phyloP scores from a whole-genome alignment of 2,888 invertebrate species.

The Drosophila greeni region DNA sequence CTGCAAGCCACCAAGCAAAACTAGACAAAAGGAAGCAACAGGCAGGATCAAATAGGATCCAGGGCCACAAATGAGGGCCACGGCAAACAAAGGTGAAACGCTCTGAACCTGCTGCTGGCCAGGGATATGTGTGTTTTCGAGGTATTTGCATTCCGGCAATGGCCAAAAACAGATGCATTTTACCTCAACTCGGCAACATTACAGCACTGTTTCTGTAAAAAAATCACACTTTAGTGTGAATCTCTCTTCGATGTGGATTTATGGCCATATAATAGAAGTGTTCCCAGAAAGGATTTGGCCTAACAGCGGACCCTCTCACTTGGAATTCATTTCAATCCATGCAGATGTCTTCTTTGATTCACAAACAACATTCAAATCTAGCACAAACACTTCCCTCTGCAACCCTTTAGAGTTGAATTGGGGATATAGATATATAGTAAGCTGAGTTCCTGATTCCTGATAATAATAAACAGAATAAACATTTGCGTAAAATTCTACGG shows the following conservation, averaged over 20 bases:
- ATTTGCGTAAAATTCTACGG: conserved; percentile 58
- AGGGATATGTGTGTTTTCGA: conserved; percentile 35
- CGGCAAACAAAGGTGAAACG: conserved; percentile 53
- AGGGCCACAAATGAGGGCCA: conserved; percentile 8
- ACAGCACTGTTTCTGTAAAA: conserved; percentile 27
- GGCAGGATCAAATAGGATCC: conserved; percentile 62
- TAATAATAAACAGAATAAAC: conserved; percentile 27
- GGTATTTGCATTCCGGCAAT: conserved; percentile 47
- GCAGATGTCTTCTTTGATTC: conserved; percentile 48
- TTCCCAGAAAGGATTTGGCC: conserved; percentile 52
- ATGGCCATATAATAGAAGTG: conserved; percentile 42
- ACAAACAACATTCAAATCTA: conserved; percentile 20
- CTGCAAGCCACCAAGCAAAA: conserved; percentile 49
- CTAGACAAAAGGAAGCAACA: conserved; percentile 58
- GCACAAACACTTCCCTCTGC: conserved; percentile 22
- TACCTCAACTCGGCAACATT: conserved; percentile 34
- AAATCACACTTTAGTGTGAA: conserved; percentile 63
- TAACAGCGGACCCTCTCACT: conserved; percentile 33
- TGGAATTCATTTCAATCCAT: conserved; percentile 21
- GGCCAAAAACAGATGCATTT: conserved; percentile 57
- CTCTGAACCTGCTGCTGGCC: conserved; percentile 58
- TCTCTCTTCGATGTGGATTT: conserved; percentile 48
- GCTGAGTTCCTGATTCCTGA: neutral
- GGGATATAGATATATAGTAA: conserved; percentile 5
- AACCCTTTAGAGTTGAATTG: conserved; percentile 4